Conservation (phyloP, 2,113 vertebrate species). For the Chionodraco myersi region DNA sequence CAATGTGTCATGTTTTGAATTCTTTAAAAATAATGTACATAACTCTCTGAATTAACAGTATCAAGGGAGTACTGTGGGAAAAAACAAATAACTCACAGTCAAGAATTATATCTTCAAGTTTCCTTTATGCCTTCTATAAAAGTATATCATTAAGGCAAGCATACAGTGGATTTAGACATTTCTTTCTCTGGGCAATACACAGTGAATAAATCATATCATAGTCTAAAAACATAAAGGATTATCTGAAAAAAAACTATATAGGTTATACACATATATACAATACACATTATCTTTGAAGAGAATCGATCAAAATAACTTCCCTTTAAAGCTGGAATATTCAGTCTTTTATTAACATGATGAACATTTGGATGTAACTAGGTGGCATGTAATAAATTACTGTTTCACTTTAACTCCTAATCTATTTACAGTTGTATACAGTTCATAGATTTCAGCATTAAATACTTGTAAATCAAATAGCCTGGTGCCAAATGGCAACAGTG, state of each 20-base stretch:
- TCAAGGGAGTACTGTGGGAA: background rate
- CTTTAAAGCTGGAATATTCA: conserved; percentile 87
- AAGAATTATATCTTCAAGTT: conserved; percentile 85
- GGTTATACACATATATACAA: conserved; percentile 87
- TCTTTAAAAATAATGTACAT: too few relatives aligned
- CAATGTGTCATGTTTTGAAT: too few relatives aligned
- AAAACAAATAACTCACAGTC: conserved; percentile 84
- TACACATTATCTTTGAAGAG: conserved; percentile 87
- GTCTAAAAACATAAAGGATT: conserved; percentile 86
- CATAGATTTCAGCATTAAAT: conserved; percentile 94
- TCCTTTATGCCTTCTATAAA: conserved; percentile 93
- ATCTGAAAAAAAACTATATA: conserved; percentile 89
- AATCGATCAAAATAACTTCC: conserved; percentile 81
- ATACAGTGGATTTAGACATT: conserved; percentile 92
- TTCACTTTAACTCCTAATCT: conserved; percentile 18
- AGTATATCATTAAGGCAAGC: conserved; percentile 93
- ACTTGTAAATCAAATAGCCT: conserved; percentile 87
- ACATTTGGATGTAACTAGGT: conserved; percentile 75
- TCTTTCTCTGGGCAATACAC: conserved; percentile 84
- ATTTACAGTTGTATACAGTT: conserved; percentile 81
- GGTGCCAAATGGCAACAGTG: conserved; percentile 84
- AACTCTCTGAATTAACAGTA: too few relatives aligned
- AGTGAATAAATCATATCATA: conserved; percentile 92
- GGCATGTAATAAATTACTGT: conserved; percentile 93
- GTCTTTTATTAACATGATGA: conserved; percentile 77